These are phyloP conservation scores for Epirrhoe alternata DNA, from an alignment of 2,888 invertebrate species.

Conservation along the genomic window DNA sequence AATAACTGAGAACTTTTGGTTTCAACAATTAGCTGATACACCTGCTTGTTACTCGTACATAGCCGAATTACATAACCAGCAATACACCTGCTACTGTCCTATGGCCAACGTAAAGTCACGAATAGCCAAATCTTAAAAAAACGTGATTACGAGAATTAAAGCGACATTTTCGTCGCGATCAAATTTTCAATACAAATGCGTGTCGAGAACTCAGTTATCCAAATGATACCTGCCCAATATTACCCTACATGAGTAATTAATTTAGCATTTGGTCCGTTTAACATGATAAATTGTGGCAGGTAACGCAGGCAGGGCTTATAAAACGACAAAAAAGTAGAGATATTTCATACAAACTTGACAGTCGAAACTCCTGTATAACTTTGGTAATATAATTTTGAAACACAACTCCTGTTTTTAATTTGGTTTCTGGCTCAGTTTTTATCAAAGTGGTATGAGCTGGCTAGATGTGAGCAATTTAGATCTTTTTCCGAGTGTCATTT, in stretches of 20 bases:
- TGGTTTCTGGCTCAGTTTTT: too few relatives aligned
- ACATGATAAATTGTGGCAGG: conserved; percentile 25
- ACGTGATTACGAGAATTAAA: not conserved
- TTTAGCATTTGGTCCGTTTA: conserved; percentile 26
- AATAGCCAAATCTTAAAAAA: not conserved
- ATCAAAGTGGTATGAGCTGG: too few relatives aligned
- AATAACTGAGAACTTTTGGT: not conserved
- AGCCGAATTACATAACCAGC: too few relatives aligned
- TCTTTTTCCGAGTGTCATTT: too few relatives aligned
- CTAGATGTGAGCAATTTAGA: too few relatives aligned
- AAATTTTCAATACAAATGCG: not conserved
- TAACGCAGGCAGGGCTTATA: conserved; percentile 23
- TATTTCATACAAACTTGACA: conserved; percentile 33
- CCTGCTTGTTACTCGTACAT: too few relatives aligned
- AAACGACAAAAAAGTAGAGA: conserved; percentile 29
- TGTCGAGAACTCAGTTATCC: not conserved
- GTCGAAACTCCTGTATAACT: conserved; percentile 9
- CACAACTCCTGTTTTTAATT: not conserved
- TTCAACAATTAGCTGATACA: not conserved
- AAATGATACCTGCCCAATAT: conserved; percentile 1
- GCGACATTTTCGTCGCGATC: not conserved
- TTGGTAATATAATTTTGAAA: not conserved
- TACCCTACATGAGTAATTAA: conserved; percentile 17
- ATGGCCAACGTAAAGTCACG: not conserved
- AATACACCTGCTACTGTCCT: too few relatives aligned